These are phyloP conservation scores for Steromphala cineraria DNA, from an alignment of 2,888 invertebrate species.

Conservation along the genomic window DNA sequence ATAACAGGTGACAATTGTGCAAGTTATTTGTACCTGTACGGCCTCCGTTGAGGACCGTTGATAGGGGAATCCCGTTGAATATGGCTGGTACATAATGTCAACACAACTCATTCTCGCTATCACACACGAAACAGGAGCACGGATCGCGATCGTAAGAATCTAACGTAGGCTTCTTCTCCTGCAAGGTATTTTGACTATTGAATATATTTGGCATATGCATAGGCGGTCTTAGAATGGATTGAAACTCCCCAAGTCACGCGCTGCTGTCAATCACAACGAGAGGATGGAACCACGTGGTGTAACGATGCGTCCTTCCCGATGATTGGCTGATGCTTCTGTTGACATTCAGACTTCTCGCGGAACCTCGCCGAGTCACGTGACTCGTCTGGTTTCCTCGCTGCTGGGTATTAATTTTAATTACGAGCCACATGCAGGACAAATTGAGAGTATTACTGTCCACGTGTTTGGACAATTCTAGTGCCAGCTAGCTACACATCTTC, in stretches of 20 bases:
- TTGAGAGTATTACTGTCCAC: neutral
- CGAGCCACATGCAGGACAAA: neutral
- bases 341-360: neutral
- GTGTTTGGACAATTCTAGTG: neutral
- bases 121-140: constrained; percentile 37
- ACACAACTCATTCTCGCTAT: constrained; percentile 45
- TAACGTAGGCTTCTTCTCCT: constrained; percentile 8
- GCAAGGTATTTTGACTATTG: constrained; percentile 36
- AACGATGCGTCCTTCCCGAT: neutral
- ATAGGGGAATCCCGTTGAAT: constrained; percentile 60
- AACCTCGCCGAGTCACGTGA: constrained; percentile 10
- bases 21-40: constrained; percentile 23
- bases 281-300: constrained; percentile 21
- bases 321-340: constrained; percentile 1
- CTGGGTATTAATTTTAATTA: constrained; percentile 21
- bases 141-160: neutral
- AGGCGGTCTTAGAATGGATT: constrained; percentile 36
- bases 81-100: constrained; percentile 65
- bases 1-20: neutral
- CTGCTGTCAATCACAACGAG: constrained; percentile 44
- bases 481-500: neutral
- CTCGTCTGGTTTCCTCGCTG: constrained; percentile 4
- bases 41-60: constrained; percentile 38
- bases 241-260: constrained; percentile 1
- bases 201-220: constrained; percentile 47